Evolutionary conservation across 2,888 invertebrate genomes (phyloP).

Genomic region (Folsomia candida): DNA sequence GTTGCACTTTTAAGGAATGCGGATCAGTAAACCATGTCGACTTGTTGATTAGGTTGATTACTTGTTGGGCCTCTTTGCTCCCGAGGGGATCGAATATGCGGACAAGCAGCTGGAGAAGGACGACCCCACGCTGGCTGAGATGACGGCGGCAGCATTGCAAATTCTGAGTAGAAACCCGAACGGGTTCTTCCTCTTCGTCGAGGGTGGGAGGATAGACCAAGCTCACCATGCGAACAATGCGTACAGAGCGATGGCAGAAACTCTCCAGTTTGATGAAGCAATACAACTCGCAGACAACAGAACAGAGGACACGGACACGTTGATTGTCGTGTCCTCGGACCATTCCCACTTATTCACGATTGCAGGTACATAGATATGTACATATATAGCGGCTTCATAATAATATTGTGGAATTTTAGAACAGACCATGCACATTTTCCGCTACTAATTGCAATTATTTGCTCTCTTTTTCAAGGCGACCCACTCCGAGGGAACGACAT

Average conservation of each 20-base stretch:
- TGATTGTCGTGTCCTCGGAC: conserved; percentile 73
- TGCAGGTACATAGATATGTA: conserved; percentile 57
- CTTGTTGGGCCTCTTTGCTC: conserved; percentile 61
- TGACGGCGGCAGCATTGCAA: conserved; percentile 74
- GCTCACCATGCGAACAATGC: conserved; percentile 70
- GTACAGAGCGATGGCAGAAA: conserved; percentile 71
- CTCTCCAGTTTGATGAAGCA: conserved; percentile 72
- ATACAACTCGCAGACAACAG: conserved; percentile 62
- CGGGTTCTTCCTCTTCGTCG: conserved; percentile 75
- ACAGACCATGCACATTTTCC: background rate
- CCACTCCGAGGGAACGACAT: conserved; percentile 55
- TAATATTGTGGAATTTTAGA: background rate
- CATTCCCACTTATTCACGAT: conserved; percentile 76
- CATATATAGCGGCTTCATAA: background rate
- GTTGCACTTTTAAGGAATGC: too few species aligned
- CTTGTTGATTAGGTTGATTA: too few species aligned
- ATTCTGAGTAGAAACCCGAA: conserved; percentile 64
- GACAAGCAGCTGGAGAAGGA: conserved; percentile 21
- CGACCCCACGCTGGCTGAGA: conserved; percentile 71
- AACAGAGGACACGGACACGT: conserved; percentile 67
- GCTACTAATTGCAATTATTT: background rate
- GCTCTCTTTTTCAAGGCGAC: too few species aligned
- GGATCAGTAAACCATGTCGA: too few species aligned
- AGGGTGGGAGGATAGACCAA: conserved; percentile 65
- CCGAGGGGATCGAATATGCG: conserved; percentile 34